Conservation (phyloP, 2,113 vertebrate genomes). For the Bombycilla garrulus region DNA sequence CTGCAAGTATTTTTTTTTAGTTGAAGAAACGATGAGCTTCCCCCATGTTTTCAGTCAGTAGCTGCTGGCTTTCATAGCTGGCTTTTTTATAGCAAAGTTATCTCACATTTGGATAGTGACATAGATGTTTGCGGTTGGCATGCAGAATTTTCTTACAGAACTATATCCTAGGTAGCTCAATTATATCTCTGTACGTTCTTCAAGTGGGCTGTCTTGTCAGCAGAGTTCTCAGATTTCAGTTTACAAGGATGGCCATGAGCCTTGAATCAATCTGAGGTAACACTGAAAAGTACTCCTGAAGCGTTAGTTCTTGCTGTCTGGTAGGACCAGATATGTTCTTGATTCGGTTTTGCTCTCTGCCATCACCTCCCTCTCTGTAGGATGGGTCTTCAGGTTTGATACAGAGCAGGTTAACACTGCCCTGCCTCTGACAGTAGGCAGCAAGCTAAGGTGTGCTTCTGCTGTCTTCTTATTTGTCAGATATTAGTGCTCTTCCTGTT, state of each 20-base stretch:
- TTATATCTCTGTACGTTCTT: not conserved
- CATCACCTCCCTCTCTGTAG: fast-evolving
- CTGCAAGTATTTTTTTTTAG: not conserved
- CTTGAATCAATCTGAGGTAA: not conserved
- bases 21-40: not conserved
- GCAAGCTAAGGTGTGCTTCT: not conserved
- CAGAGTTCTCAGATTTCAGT: not conserved
- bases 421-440: not conserved
- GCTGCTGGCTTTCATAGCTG: not conserved
- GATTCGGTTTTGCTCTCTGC: not conserved
- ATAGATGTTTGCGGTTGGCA: not conserved
- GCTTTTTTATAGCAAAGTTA: not conserved
- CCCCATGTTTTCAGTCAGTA: not conserved
- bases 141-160: not conserved
- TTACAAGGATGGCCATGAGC: not conserved
- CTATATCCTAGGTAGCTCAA: not conserved
- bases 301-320: not conserved
- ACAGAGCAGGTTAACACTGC: not conserved
- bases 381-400: not conserved
- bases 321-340: not conserved
- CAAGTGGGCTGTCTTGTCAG: not conserved
- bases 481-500: not conserved
- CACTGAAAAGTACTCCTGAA: not conserved
- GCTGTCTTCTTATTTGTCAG: not conserved
- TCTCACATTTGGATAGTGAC: not conserved